A percentile compares a stretch with the other conserved stretches of the same genome.
These are phyloP conservation scores for Scolopax mira DNA, from an alignment of 2,113 vertebrate genomes.

Conservation along the genomic window DNA sequence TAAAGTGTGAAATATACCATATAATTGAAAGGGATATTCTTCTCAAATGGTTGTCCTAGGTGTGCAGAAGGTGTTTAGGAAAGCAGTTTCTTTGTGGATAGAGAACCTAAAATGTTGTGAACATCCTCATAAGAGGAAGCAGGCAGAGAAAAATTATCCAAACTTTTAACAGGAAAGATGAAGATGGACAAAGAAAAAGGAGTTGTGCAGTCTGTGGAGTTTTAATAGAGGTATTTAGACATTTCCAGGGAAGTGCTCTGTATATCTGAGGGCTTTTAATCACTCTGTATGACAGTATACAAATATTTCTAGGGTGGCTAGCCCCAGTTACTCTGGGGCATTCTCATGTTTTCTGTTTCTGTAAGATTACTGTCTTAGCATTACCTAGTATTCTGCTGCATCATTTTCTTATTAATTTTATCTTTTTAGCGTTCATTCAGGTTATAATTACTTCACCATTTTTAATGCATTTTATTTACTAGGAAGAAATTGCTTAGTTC, in stretches of 20 bases:
- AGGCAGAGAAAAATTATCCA: not conserved
- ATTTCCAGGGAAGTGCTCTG: not conserved
- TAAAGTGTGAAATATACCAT: not conserved
- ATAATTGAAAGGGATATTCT: not conserved
- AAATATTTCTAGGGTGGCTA: not conserved
- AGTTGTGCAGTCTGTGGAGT: not conserved
- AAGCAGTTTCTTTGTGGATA: not conserved
- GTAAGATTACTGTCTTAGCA: not conserved
- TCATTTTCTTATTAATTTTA: not conserved
- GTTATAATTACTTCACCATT: not conserved
- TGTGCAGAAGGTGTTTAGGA: not conserved
- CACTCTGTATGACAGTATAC: not conserved
- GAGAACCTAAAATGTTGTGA: not conserved
- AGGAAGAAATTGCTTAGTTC: not conserved
- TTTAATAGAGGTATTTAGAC: not conserved
- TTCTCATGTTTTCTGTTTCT: not conserved
- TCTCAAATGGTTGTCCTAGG: not conserved
- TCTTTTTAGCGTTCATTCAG: not conserved
- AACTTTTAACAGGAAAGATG: not conserved
- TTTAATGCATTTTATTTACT: not conserved
- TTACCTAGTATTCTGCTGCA: not conserved
- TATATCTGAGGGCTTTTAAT: not conserved
- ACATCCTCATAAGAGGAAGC: not conserved
- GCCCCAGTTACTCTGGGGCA: not conserved
- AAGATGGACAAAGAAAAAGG: not conserved